These are phyloP conservation scores for Liasis olivaceus DNA, from an alignment of 2,797 vertebrate genomes.

Conservation along the genomic window DNA sequence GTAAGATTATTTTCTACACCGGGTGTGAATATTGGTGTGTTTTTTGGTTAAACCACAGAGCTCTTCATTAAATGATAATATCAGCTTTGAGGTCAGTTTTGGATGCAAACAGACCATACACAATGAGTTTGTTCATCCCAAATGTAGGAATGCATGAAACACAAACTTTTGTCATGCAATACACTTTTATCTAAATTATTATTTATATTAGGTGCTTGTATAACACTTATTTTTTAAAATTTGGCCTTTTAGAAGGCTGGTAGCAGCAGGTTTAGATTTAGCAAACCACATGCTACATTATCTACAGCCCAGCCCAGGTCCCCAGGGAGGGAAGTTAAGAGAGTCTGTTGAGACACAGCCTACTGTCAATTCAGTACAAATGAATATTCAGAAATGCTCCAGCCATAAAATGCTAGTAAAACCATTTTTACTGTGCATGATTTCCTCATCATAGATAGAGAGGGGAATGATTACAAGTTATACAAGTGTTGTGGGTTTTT, in stretches of 20 bases:
- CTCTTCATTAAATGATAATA: not conserved
- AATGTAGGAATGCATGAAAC: not conserved
- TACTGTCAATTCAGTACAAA: not conserved
- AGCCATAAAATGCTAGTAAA: not conserved
- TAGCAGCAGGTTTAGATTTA: not conserved
- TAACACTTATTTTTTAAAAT: not conserved
- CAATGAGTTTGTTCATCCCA: slow-evolving; percentile 18
- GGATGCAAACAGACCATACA: not conserved
- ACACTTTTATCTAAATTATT: not conserved
- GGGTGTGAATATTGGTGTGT: not conserved
- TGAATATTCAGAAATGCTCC: not conserved
- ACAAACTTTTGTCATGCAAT: not conserved
- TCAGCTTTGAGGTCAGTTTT: not conserved
- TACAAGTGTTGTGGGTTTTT: not conserved
- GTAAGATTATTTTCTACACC: not conserved
- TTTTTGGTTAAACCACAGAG: not conserved
- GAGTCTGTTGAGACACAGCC: not conserved
- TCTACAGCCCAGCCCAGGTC: not conserved
- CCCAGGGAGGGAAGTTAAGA: not conserved
- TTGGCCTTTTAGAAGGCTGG: not conserved
- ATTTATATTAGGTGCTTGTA: not conserved
- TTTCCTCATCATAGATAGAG: not conserved
- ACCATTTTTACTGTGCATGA: not conserved
- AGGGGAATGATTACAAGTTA: not conserved
- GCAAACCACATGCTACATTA: not conserved